Evolutionary conservation across 1,140 invertebrate species (phyloP).

Genomic region (Chironomus tepperi): DNA sequence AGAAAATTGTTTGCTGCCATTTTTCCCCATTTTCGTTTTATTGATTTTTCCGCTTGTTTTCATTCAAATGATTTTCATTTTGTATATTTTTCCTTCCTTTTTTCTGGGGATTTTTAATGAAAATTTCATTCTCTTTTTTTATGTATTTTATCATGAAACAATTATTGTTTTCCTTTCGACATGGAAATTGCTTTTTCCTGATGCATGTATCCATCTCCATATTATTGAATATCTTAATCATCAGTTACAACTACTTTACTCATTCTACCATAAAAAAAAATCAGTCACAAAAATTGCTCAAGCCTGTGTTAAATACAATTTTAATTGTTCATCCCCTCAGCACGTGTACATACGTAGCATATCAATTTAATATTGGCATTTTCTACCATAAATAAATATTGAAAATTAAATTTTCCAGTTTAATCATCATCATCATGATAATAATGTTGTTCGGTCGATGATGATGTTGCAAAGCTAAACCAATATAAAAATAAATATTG

Average conservation of each 20-base stretch:
- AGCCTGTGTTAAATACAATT: slow-evolving; percentile 15
- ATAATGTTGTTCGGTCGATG: no score
- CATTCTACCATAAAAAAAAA: background rate
- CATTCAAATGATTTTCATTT: background rate
- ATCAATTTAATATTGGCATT: slow-evolving; percentile 23
- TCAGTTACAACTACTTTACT: background rate
- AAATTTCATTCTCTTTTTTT: background rate
- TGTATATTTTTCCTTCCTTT: background rate
- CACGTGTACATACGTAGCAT: background rate
- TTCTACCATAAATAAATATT: background rate
- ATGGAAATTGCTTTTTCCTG: background rate
- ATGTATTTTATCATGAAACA: background rate
- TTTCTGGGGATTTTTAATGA: no score
- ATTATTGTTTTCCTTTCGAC: background rate
- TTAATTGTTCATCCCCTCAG: background rate
- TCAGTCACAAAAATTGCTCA: background rate
- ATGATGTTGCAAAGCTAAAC: slow-evolving; percentile 19
- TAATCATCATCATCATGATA: background rate
- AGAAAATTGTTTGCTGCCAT: slow-evolving; percentile 7
- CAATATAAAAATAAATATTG: slow-evolving; percentile 11
- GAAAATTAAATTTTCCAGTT: slow-evolving; percentile 12
- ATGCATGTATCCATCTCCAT: no score
- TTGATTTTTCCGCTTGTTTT: slow-evolving; percentile 21
- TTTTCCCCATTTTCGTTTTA: slow-evolving; percentile 1
- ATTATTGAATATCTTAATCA: no score